Evolutionary conservation across 2,797 vertebrate genomes (phyloP).

Genomic region (Danionella dracula): DNA sequence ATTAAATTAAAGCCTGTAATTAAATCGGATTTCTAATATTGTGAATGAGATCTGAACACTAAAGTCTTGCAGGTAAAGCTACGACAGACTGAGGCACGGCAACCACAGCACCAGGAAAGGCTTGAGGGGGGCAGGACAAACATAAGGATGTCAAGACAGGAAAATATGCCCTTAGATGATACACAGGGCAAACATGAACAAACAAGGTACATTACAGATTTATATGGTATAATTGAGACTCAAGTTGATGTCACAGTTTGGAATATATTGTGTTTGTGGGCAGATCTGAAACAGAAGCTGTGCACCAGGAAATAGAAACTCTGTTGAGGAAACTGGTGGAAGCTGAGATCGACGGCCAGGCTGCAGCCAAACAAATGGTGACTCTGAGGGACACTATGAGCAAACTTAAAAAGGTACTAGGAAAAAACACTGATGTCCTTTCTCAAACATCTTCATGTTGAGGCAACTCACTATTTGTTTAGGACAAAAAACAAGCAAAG

Average conservation of each 20-base stretch:
- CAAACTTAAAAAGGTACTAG: conserved; percentile 68
- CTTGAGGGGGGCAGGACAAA: conserved; percentile 70
- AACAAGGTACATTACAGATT: conserved; percentile 51
- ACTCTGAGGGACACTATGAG: conserved; percentile 73
- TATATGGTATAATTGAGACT: too few relatives aligned
- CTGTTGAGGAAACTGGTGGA: conserved; percentile 81
- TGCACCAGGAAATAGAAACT: conserved; percentile 68
- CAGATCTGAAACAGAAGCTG: conserved; percentile 69
- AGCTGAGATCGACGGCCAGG: conserved; percentile 82
- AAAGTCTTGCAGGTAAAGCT: conserved; percentile 46
- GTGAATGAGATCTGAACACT: too few relatives aligned
- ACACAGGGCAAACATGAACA: conserved; percentile 69
- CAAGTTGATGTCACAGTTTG: not conserved
- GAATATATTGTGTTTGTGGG: conserved; percentile 9
- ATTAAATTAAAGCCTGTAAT: too few relatives aligned
- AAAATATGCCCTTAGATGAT: conserved; percentile 68
- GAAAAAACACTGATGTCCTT: not conserved
- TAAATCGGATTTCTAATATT: too few relatives aligned
- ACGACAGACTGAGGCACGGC: conserved; percentile 46
- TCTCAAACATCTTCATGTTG: not conserved
- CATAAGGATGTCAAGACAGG: conserved; percentile 70
- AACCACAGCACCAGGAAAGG: conserved; percentile 73
- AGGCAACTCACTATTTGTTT: not conserved
- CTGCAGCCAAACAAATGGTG: conserved; percentile 80
- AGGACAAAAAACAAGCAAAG: conserved; percentile 80